Conservation (phyloP, 2,113 vertebrate genomes). For the Pycnonotus jocosus region DNA sequence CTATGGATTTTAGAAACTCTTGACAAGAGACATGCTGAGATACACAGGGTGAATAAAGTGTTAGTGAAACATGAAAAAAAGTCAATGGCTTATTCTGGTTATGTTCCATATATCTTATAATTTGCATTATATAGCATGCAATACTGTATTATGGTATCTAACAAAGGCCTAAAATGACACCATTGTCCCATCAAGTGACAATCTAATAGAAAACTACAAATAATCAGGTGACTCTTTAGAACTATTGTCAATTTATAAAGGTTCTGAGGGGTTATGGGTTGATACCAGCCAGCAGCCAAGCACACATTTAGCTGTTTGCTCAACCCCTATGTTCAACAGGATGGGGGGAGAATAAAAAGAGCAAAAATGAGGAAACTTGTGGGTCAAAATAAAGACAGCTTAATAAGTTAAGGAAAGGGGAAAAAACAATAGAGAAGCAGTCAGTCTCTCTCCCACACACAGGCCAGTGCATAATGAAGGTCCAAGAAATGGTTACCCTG, state of each 20-base stretch:
- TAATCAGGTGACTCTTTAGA: not conserved
- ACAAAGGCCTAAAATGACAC: not conserved
- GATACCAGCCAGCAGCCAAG: not conserved
- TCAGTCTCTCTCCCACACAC: not conserved
- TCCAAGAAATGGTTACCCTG: not conserved
- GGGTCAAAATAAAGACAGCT: not conserved
- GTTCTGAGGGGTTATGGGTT: not conserved
- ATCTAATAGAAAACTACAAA: not conserved
- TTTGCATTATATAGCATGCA: not conserved
- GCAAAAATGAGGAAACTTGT: not conserved
- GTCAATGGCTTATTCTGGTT: not conserved
- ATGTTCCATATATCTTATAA: not conserved
- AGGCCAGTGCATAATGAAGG: not conserved
- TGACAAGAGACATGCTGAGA: not conserved
- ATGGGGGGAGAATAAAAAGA: not conserved
- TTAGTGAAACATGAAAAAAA: not conserved
- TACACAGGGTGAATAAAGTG: not conserved
- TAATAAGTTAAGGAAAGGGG: not conserved
- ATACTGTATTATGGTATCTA: not conserved
- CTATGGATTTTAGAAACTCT: not conserved
- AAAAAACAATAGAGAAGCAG: not conserved
- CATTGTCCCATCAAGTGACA: not conserved
- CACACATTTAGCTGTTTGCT: not conserved
- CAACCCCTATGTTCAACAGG: not conserved
- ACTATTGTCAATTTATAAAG: not conserved